These are phyloP conservation scores for Virgularia gustaviana DNA, from an alignment of 92 coral and sea anemone species.

Conservation along the genomic window DNA sequence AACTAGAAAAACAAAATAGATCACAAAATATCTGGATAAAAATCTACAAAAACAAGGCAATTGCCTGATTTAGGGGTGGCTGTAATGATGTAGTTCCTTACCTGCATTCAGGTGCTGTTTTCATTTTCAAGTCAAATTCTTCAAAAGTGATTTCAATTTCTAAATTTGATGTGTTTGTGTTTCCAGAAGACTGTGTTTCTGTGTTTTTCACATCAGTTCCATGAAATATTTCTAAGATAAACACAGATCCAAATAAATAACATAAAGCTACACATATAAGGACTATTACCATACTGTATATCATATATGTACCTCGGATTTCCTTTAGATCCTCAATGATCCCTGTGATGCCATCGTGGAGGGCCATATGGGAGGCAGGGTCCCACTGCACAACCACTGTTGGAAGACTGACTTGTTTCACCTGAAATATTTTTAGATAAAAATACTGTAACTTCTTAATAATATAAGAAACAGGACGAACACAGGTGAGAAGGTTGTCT, in stretches of 20 bases:
- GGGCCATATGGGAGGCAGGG: slow-evolving; percentile 83
- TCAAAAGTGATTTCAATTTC: slow-evolving; percentile 18
- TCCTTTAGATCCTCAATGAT: slow-evolving; percentile 65
- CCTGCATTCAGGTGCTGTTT: slow-evolving; percentile 17
- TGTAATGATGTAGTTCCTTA: no score
- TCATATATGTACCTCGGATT: slow-evolving; percentile 56
- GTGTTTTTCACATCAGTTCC: not conserved
- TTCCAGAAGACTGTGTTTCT: not conserved
- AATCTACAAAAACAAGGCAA: not conserved
- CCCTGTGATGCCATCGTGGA: slow-evolving; percentile 81
- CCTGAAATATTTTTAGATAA: slow-evolving; percentile 10
- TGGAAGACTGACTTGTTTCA: slow-evolving; percentile 52
- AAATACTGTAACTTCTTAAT: not conserved
- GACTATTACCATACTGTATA: no score
- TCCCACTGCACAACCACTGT: slow-evolving; percentile 70
- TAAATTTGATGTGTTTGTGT: not conserved
- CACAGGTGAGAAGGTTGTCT: not conserved
- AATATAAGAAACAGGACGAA: not conserved
- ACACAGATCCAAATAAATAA: not conserved
- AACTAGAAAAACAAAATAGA: slow-evolving; percentile 54
- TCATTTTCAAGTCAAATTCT: slow-evolving; percentile 12
- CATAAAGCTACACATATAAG: no score
- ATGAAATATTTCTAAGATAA: not conserved
- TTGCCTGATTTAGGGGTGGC: no score
- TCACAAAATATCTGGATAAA: not conserved